phyloP scores from a whole-genome alignment of 2,113 vertebrate species.

The Amblyopsis rosae region DNA sequence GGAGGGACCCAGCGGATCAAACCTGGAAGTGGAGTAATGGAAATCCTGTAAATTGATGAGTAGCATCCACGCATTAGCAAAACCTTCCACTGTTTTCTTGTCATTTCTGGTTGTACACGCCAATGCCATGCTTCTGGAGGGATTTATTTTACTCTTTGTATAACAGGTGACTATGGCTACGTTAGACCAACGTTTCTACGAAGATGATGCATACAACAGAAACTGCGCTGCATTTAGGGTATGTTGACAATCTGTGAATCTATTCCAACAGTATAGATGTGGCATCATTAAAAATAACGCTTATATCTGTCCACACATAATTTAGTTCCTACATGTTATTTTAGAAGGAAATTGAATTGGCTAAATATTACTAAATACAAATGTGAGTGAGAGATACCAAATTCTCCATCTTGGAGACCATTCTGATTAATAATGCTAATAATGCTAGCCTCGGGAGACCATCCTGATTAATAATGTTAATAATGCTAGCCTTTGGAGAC shows the following conservation, averaged over 20 bases:
- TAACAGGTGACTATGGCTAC: slow-evolving; percentile 82
- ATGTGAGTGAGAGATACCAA: too few relatives aligned
- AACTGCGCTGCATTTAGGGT: slow-evolving; percentile 93
- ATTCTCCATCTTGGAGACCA: too few relatives aligned
- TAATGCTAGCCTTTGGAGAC: too few relatives aligned
- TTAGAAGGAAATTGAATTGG: background rate
- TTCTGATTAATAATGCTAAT: too few relatives aligned
- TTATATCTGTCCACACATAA: background rate
- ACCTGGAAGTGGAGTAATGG: slow-evolving; percentile 94
- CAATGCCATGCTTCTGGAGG: background rate
- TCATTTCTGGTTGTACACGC: too few relatives aligned
- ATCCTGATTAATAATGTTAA: too few relatives aligned
- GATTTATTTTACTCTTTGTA: background rate
- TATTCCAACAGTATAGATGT: background rate
- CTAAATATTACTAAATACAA: background rate
- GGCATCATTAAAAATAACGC: background rate
- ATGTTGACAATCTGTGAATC: slow-evolving; percentile 15
- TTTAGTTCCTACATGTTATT: background rate
- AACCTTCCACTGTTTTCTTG: too few relatives aligned
- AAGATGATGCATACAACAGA: slow-evolving; percentile 84
- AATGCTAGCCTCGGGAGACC: too few relatives aligned
- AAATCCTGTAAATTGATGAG: slow-evolving; percentile 81
- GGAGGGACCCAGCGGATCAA: slow-evolving; percentile 85
- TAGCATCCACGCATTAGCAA: background rate
- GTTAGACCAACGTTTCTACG: slow-evolving; percentile 79